Percentiles rank a stretch among this genome's conserved stretches.
phyloP scores from a whole-genome alignment of 2,797 vertebrate species.

The Anguilla megastoma region DNA sequence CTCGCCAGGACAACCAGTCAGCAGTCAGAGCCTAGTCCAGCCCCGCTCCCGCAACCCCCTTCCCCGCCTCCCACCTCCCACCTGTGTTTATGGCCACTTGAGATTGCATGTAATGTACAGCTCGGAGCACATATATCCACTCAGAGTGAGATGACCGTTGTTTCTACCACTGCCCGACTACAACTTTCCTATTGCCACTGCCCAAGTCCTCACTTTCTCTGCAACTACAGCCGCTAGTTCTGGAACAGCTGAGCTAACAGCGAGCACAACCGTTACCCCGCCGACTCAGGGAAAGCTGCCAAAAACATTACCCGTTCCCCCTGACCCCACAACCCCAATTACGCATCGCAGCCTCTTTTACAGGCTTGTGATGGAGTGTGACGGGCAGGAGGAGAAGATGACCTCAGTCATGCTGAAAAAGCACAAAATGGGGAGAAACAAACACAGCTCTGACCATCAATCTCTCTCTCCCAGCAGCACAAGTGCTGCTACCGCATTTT shows the following conservation, averaged over 20 bases:
- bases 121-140: neutral
- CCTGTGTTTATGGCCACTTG: neutral
- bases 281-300: neutral
- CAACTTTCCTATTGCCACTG: neutral
- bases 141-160: neutral
- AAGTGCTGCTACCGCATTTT: neutral
- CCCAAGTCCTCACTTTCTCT: neutral
- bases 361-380: constrained; percentile 58
- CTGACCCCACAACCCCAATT: constrained; percentile 40
- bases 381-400: neutral
- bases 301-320: neutral
- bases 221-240: neutral
- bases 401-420: constrained; percentile 30
- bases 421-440: constrained; percentile 9
- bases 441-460: neutral
- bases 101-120: neutral
- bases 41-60: neutral
- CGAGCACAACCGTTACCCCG: neutral
- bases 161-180: neutral
- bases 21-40: too few species aligned
- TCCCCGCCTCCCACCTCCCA: neutral
- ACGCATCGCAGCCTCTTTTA: constrained; percentile 45
- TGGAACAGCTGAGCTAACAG: neutral
- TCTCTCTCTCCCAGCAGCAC: neutral
- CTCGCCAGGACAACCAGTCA: neutral